Percentiles rank a stretch among this genome's conserved stretches.
phyloP scores from a whole-genome alignment of 1,140 invertebrate genomes.

The Ceratosolen solmsi region DNA sequence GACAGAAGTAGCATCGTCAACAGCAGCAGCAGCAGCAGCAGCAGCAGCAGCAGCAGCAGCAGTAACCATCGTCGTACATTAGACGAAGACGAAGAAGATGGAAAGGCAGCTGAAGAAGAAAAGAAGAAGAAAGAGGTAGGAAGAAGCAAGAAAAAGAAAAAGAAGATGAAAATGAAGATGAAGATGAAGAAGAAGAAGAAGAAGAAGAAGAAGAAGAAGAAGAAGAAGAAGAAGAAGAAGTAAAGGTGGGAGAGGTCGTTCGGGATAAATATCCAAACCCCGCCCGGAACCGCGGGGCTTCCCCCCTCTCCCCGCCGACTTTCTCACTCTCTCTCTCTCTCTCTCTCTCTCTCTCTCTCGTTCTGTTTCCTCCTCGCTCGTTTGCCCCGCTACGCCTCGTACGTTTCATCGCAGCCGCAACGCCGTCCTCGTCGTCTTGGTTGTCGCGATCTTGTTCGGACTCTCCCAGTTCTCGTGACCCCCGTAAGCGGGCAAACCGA shows the following conservation, averaged over 20 bases:
- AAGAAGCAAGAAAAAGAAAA: constrained; percentile 60
- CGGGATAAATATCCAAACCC: constrained; percentile 74
- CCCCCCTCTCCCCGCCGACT: constrained; percentile 63
- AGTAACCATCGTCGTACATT: too few relatives aligned
- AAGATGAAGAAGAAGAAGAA: constrained; percentile 54
- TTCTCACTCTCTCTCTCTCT: constrained; percentile 56
- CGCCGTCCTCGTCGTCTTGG: neutral
- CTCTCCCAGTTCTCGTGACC: constrained; percentile 14
- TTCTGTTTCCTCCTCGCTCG: constrained; percentile 49
- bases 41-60: neutral
- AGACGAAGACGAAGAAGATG: constrained; percentile 2
- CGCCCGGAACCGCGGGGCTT: constrained; percentile 67
- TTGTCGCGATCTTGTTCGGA: constrained; percentile 15
- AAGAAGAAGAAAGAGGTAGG: constrained; percentile 53
- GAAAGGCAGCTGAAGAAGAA: constrained; percentile 53
- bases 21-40: neutral
- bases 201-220: constrained; percentile 55
- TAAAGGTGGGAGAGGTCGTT: constrained; percentile 68
- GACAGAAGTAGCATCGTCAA: neutral
- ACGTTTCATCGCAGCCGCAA: constrained; percentile 23
- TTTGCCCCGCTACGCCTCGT: neutral
- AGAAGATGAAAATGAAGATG: constrained; percentile 54
- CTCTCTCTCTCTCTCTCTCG: constrained; percentile 56
- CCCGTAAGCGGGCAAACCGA: neutral
- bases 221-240: constrained; percentile 58